Conservation (phyloP, 2,797 vertebrate species). For the Halcyon smyrnensis region DNA sequence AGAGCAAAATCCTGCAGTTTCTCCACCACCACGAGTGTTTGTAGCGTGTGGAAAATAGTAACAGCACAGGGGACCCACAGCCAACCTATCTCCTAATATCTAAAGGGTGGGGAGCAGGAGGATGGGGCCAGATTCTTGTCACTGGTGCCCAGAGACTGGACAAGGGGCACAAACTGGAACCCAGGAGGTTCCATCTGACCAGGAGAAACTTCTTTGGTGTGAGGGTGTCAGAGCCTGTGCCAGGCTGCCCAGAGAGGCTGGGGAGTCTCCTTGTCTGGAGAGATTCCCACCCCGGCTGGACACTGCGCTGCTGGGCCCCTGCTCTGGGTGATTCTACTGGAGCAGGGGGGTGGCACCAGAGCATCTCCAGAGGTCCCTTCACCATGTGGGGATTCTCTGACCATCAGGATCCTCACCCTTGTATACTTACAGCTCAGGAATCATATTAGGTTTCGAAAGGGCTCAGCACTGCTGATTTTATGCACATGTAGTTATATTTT, state of each 20-base stretch:
- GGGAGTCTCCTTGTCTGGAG: background rate
- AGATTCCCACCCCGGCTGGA: background rate
- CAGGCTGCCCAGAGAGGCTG: background rate
- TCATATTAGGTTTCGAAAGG: fast-evolving
- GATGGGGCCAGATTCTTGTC: background rate
- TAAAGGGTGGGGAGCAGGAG: background rate
- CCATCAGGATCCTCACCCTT: background rate
- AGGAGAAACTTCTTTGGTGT: background rate
- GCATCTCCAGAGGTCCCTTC: background rate
- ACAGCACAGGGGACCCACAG: fast-evolving
- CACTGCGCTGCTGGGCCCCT: too few species aligned
- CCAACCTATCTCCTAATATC: too few species aligned
- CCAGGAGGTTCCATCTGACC: background rate
- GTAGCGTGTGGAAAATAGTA: fast-evolving
- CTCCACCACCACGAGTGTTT: background rate
- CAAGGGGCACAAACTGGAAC: background rate
- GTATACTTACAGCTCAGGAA: background rate
- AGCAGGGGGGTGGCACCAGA: background rate
- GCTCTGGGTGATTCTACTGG: background rate
- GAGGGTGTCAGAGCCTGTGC: background rate
- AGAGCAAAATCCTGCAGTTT: background rate
- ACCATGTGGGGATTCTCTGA: background rate
- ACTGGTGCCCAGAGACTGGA: background rate
- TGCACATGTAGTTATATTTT: background rate
- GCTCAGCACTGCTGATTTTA: background rate